phyloP scores from a whole-genome alignment of 2,888 invertebrate species.

The Perithous albicinctus region DNA sequence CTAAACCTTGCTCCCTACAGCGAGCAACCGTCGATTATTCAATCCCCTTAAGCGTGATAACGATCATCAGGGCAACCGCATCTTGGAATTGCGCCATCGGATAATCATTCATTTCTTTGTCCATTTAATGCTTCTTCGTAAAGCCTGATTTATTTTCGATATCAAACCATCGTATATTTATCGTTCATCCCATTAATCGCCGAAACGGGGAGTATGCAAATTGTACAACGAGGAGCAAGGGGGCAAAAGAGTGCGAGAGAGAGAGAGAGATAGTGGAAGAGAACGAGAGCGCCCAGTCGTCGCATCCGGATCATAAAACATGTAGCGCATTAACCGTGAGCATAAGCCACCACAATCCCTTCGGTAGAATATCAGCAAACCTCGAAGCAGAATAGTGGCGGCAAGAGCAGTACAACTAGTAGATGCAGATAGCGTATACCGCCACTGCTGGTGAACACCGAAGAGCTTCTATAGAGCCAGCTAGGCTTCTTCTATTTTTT shows the following conservation, averaged over 20 bases:
- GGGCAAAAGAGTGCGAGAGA: background rate
- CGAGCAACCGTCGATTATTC: background rate
- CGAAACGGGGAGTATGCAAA: constrained; percentile 63
- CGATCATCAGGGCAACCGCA: background rate
- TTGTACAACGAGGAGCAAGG: constrained; percentile 36
- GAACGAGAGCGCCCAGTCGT: constrained; percentile 52
- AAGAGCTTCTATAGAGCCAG: constrained; percentile 44
- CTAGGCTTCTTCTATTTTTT: constrained; percentile 40
- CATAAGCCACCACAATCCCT: constrained; percentile 66
- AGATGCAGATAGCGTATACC: constrained; percentile 48
- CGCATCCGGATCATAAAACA: constrained; percentile 70
- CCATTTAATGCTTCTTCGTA: constrained; percentile 25
- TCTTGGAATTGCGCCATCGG: constrained; percentile 1
- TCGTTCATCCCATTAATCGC: constrained; percentile 53
- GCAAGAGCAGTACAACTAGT: constrained; percentile 24
- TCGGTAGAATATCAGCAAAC: constrained; percentile 33
- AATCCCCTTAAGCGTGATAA: background rate
- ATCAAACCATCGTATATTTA: constrained; percentile 37
- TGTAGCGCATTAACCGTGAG: constrained; percentile 69
- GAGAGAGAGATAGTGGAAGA: constrained; percentile 7
- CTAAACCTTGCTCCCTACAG: too few species aligned
- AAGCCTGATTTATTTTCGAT: constrained; percentile 45
- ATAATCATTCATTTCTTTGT: constrained; percentile 28
- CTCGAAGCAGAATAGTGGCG: constrained; percentile 31
- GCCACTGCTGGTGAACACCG: constrained; percentile 31